A percentile compares a stretch with the other conserved stretches of the same genome.
These are phyloP conservation scores for Cyclina sinensis DNA, from an alignment of 1,140 invertebrate genomes.

Conservation along the genomic window DNA sequence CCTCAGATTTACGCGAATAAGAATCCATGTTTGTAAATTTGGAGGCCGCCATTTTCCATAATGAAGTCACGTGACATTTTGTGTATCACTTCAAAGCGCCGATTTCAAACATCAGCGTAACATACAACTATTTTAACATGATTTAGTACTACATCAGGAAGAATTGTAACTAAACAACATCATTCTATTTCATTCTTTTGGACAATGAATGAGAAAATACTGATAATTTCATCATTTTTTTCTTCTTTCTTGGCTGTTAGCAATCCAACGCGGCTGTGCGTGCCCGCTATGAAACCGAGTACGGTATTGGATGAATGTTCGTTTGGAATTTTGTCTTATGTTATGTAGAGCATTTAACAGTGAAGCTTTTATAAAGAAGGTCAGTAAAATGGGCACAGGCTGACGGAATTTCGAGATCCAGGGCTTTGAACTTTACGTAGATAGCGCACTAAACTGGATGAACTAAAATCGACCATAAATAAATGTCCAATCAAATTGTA, in stretches of 20 bases:
- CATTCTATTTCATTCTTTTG: background rate
- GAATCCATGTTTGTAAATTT: slow-evolving; percentile 86
- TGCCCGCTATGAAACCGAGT: slow-evolving; percentile 62
- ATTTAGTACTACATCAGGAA: background rate
- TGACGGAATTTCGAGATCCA: slow-evolving; percentile 9
- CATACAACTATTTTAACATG: background rate
- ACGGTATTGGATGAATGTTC: slow-evolving; percentile 70
- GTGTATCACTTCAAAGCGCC: slow-evolving; percentile 71
- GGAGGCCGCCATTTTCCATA: slow-evolving; percentile 87
- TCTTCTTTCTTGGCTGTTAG: slow-evolving; percentile 12
- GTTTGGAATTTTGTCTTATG: slow-evolving; percentile 46
- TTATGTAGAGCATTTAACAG: too few relatives aligned
- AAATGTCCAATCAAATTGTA: slow-evolving; percentile 64
- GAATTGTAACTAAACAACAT: background rate
- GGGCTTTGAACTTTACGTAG: slow-evolving; percentile 25
- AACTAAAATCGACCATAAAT: slow-evolving; percentile 67
- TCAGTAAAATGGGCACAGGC: background rate
- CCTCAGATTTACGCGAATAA: slow-evolving; percentile 86
- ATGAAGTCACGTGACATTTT: slow-evolving; percentile 85
- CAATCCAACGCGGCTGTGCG: slow-evolving; percentile 61
- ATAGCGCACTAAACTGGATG: slow-evolving; percentile 33
- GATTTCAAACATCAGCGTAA: slow-evolving; percentile 49
- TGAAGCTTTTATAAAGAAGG: background rate
- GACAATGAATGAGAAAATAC: background rate
- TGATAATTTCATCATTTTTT: background rate